A percentile compares a stretch with the other conserved stretches of the same genome.
Conservation (phyloP, 1,140 invertebrate genomes). For the Papilio xuthus region DNA sequence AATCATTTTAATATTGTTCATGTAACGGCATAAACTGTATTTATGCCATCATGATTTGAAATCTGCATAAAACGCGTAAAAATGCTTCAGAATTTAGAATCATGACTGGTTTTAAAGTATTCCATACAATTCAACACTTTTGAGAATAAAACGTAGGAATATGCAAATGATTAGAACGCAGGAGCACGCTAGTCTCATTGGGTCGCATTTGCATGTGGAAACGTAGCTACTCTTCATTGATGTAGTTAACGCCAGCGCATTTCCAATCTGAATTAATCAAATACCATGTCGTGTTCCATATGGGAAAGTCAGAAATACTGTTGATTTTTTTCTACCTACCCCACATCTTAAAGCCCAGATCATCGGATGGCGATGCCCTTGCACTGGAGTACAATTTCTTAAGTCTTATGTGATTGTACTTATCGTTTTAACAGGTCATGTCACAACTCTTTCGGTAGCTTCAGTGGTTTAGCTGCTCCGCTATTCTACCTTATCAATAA, state of each 20-base stretch:
- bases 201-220: slow-evolving; percentile 7
- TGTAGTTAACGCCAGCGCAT: not conserved
- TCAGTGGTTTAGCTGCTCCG: slow-evolving; percentile 70
- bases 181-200: not conserved
- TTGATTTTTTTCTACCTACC: too few relatives aligned
- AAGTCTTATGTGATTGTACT: not conserved
- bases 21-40: not conserved
- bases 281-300: not conserved
- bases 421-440: slow-evolving; percentile 59
- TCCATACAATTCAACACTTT: not conserved
- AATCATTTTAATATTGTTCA: too few relatives aligned
- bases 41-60: not conserved
- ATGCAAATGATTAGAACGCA: not conserved
- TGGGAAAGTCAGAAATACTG: not conserved
- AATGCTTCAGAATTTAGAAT: not conserved
- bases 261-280: not conserved
- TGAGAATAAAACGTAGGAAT: not conserved
- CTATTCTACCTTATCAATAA: slow-evolving; percentile 74
- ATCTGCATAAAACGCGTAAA: not conserved
- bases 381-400: too few relatives aligned
- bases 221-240: not conserved
- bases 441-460: slow-evolving; percentile 65
- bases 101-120: not conserved
- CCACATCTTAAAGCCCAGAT: too few relatives aligned
- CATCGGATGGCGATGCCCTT: too few relatives aligned